Conservation (phyloP, 1,140 invertebrate genomes). For the Ceratosolen fusciceps region DNA sequence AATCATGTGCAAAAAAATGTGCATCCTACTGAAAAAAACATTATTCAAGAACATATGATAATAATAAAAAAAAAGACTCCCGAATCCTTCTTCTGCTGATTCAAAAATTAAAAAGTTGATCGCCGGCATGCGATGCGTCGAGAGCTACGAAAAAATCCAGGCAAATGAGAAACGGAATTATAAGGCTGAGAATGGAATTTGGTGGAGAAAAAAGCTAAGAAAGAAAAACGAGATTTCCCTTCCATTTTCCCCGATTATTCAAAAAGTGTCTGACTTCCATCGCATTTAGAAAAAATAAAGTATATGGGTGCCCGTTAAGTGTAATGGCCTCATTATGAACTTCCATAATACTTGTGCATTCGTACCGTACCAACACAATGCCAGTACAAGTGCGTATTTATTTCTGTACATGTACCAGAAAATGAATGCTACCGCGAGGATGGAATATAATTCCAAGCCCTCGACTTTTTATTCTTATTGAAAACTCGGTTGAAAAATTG, state of each 20-base stretch:
- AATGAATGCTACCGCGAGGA: neutral
- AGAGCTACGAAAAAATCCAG: neutral
- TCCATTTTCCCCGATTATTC: neutral
- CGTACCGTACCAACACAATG: neutral
- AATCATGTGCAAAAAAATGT: neutral
- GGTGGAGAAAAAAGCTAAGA: neutral
- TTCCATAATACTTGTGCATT: constrained; percentile 25
- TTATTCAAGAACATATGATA: no score
- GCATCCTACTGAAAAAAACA: neutral
- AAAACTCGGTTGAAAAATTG: neutral
- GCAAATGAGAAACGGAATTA: neutral
- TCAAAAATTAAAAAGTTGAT: neutral
- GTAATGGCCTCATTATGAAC: constrained; percentile 40
- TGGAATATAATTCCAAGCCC: neutral
- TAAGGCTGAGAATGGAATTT: neutral
- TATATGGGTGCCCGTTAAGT: constrained; percentile 10
- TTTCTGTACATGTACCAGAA: neutral
- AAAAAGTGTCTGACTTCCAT: neutral
- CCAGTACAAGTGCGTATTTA: neutral
- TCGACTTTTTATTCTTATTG: neutral
- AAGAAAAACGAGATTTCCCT: neutral
- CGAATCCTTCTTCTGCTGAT: neutral
- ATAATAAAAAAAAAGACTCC: no score
- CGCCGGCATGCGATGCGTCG: neutral
- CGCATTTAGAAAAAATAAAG: constrained; percentile 22